Conservation (phyloP, 2,888 invertebrate genomes). For the Heliconius sara region DNA sequence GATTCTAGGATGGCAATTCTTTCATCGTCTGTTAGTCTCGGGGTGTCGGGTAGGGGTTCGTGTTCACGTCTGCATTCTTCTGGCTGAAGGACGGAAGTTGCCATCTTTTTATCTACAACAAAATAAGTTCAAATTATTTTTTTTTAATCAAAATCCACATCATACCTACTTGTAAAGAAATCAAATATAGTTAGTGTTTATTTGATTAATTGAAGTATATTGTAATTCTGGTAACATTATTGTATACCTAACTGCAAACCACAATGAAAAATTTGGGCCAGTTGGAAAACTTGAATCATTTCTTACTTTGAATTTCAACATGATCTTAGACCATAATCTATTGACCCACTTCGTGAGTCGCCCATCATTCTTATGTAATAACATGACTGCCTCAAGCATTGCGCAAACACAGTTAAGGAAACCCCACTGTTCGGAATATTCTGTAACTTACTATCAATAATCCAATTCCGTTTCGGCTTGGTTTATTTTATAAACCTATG, state of each 20-base stretch:
- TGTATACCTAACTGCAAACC: background rate
- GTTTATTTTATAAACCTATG: background rate
- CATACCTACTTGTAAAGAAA: too few species aligned
- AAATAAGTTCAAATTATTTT: background rate
- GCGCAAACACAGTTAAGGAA: slow-evolving; percentile 32
- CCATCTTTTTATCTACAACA: slow-evolving; percentile 62
- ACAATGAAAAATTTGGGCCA: slow-evolving; percentile 9
- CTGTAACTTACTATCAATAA: background rate
- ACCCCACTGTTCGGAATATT: slow-evolving; percentile 3
- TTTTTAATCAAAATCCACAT: too few species aligned
- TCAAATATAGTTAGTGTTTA: too few species aligned
- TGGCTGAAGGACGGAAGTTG: slow-evolving; percentile 77
- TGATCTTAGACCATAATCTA: slow-evolving; percentile 46
- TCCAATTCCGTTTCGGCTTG: slow-evolving; percentile 1
- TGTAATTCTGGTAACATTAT: background rate
- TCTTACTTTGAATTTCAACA: slow-evolving; percentile 40
- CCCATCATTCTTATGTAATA: slow-evolving; percentile 45
- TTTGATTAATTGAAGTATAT: too few species aligned
- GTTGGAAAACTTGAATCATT: slow-evolving; percentile 38
- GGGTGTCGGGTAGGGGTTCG: slow-evolving; percentile 65
- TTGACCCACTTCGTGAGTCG: slow-evolving; percentile 44
- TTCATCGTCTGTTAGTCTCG: slow-evolving; percentile 72
- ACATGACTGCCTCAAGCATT: slow-evolving; percentile 36
- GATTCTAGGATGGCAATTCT: slow-evolving; percentile 64
- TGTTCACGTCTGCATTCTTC: slow-evolving; percentile 71